phyloP scores from a whole-genome alignment of 1,140 invertebrate species.

The Lucilia cuprina region DNA sequence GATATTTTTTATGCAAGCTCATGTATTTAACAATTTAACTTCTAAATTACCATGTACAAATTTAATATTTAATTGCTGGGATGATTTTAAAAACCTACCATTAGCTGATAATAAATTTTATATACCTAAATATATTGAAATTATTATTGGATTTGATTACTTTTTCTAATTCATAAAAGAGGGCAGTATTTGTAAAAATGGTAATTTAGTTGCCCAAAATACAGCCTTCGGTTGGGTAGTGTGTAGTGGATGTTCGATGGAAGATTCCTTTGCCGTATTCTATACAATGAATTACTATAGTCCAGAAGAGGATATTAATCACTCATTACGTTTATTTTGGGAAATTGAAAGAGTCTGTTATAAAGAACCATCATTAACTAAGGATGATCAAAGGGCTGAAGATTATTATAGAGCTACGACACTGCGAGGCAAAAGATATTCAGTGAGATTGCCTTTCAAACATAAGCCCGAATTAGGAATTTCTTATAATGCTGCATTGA shows the following conservation, averaged over 20 bases:
- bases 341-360: neutral
- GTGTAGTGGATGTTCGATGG: neutral
- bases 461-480: neutral
- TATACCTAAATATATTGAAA: neutral
- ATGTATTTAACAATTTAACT: neutral
- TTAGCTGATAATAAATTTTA: conserved; percentile 1
- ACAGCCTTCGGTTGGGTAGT: neutral
- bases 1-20: neutral
- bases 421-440: neutral
- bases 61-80: neutral
- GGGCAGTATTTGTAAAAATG: neutral
- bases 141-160: conserved; percentile 1
- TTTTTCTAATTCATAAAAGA: neutral
- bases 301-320: neutral
- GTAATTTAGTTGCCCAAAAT: neutral
- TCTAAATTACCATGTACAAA: neutral
- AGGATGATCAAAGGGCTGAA: no score
- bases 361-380: neutral
- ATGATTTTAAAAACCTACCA: neutral
- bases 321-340: neutral
- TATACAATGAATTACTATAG: neutral
- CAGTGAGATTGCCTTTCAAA: conserved; percentile 19
- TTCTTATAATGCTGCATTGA: conserved; percentile 10
- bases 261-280: neutral
- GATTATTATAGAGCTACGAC: no score